These are phyloP conservation scores for Misgurnus mizolepis DNA, from an alignment of 2,113 vertebrate genomes.

Conservation along the genomic window DNA sequence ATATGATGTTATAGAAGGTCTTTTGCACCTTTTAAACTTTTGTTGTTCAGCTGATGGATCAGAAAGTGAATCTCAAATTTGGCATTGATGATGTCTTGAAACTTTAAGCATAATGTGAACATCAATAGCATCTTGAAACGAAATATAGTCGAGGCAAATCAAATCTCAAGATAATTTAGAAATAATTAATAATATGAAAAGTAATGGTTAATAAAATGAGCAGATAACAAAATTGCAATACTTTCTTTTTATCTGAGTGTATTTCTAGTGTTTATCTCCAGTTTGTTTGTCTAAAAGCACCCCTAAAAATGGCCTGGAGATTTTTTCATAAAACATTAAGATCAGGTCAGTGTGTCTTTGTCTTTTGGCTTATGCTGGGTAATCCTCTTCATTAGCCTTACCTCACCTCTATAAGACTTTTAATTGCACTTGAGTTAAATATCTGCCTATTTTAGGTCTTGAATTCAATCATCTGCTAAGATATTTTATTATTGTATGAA, in stretches of 20 bases:
- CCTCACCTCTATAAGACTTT: conserved; percentile 60
- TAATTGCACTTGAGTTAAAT: conserved; percentile 45
- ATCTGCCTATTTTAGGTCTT: background rate
- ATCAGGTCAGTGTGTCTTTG: conserved; percentile 53
- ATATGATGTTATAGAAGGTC: background rate
- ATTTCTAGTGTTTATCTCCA: background rate
- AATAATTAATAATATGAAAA: background rate
- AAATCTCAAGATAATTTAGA: background rate
- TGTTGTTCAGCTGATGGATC: no score
- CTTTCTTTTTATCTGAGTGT: no score
- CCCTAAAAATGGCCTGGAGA: background rate
- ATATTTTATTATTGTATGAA: background rate
- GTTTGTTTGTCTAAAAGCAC: background rate
- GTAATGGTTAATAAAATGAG: background rate
- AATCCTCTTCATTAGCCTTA: conserved; percentile 60
- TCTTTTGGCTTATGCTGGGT: conserved; percentile 55
- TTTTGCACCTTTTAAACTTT: no score
- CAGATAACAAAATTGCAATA: background rate
- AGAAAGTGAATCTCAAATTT: background rate
- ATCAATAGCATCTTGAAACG: no score
- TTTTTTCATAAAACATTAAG: conserved; percentile 4
- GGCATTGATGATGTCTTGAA: background rate
- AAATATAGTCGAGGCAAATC: background rate
- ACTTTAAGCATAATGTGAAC: background rate
- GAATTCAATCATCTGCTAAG: background rate